Base-by-base conservation (phyloP, 2,113 vertebrate species). In the Neoarius graeffei region DNA sequence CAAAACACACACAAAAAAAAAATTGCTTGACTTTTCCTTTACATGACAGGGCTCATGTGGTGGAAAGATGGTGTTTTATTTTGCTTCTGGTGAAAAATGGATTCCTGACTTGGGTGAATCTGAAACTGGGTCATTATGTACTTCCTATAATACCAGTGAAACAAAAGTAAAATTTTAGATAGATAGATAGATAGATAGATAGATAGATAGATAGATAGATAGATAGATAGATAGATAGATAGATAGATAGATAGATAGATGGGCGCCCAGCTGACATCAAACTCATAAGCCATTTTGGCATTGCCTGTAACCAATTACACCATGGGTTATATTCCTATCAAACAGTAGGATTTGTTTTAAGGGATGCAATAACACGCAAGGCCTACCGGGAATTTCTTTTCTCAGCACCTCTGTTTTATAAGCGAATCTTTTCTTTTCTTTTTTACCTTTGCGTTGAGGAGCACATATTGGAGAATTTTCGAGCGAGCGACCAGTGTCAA, bases 281-380 rank as follows among this genome's bases (percentile, higher is more conserved):
- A 23, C 56, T 27, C 17, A 19, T 79, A 25, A 71, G 8, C 3
- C 23, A 56, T 77, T 62, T 77, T 79, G 25, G 1, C 59, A 79
- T 62, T 60, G 73, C 23, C 73, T 86, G 74, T 66, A 54, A 86
- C 42, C 85, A 79, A 86, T 86, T 76, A 85, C 56, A 77, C 71
- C 69, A 50, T 50, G 30, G 35, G 20, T 35, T 66, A 64, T 64
- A 64, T 64, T 76, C 71, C 73, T 86, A 64, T 79, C 73, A 86
- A 86, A 74, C 85, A 77, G 59, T 86, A 79, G 85, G 73, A 42
- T 79, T 79, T 64, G 59, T 66, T 25, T 64, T 79, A 85, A 27
- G 19, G 52, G 83, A 59, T 54, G 57, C 69, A 64, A 60, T 64
- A 86, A 86, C 57, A 79, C 85, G 30, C 57, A 86, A 64, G 59